Conservation (phyloP, 2,888 invertebrate genomes). For the Drosophila picticornis region DNA sequence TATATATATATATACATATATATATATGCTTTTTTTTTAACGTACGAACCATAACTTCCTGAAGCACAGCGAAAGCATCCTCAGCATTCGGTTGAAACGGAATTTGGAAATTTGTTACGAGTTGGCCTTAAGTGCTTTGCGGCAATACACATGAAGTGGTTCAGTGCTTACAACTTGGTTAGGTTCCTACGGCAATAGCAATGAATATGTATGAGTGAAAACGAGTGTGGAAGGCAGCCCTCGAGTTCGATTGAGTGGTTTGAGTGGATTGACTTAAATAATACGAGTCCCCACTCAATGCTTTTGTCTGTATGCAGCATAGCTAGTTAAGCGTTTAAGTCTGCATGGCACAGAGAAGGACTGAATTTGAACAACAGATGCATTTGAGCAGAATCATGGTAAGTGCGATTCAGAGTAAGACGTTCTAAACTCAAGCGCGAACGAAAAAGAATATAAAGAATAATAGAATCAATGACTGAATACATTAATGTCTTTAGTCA, state of each 20-base stretch:
- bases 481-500: neutral
- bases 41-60: neutral
- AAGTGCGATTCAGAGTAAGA: neutral
- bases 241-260: slow-evolving; percentile 14
- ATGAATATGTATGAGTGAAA: neutral
- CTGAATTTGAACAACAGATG: neutral
- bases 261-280: slow-evolving; percentile 19
- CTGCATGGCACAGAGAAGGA: neutral
- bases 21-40: neutral
- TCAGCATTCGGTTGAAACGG: slow-evolving; percentile 28
- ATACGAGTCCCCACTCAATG: slow-evolving; percentile 18
- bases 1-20: neutral
- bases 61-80: slow-evolving; percentile 22
- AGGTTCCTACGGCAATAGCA: neutral
- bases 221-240: slow-evolving; percentile 1
- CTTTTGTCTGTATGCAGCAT: slow-evolving; percentile 7
- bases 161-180: slow-evolving; percentile 13
- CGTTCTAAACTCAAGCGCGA: neutral
- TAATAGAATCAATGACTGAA: neutral
- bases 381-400: neutral
- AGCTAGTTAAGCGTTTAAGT: slow-evolving; percentile 1
- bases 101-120: slow-evolving; percentile 20
- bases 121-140: slow-evolving; percentile 39
- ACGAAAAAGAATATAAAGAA: neutral
- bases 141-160: slow-evolving; percentile 32